phyloP scores from a whole-genome alignment of 1,140 invertebrate species.

The Lucilia cuprina region DNA sequence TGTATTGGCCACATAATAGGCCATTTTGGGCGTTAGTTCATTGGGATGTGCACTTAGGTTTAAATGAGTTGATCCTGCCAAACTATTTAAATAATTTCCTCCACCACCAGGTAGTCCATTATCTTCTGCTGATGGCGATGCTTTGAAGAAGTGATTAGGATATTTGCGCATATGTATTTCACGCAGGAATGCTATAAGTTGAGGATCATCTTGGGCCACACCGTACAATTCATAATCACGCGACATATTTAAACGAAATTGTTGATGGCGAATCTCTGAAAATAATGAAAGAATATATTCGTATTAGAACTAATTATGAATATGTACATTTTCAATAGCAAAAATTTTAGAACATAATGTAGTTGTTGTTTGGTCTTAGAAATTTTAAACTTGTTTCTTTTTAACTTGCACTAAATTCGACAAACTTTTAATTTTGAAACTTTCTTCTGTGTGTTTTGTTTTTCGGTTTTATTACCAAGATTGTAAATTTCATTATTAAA shows the following conservation, averaged over 20 bases:
- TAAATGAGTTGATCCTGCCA: conserved; percentile 39
- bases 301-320: too few relatives aligned
- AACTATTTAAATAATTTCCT: conserved; percentile 40
- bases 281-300: conserved; percentile 11
- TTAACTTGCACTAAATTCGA: too few relatives aligned
- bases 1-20: conserved; percentile 62
- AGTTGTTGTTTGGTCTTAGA: too few relatives aligned
- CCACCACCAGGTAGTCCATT: conserved; percentile 37
- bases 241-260: conserved; percentile 76
- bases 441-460: not conserved
- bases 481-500: not conserved
- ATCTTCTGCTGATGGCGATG: conserved; percentile 43
- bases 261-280: conserved; percentile 70
- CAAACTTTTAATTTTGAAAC: not conserved
- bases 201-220: conserved; percentile 75
- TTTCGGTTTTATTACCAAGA: not conserved
- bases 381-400: too few relatives aligned
- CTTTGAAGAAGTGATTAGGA: conserved; percentile 59
- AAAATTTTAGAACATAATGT: not conserved
- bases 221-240: conserved; percentile 75
- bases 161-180: conserved; percentile 68
- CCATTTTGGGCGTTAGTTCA: conserved; percentile 57
- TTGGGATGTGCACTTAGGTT: conserved; percentile 61
- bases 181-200: conserved; percentile 75
- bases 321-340: not conserved